phyloP scores from a whole-genome alignment of 2,888 invertebrate species.

The Lampropteryx suffumata region DNA sequence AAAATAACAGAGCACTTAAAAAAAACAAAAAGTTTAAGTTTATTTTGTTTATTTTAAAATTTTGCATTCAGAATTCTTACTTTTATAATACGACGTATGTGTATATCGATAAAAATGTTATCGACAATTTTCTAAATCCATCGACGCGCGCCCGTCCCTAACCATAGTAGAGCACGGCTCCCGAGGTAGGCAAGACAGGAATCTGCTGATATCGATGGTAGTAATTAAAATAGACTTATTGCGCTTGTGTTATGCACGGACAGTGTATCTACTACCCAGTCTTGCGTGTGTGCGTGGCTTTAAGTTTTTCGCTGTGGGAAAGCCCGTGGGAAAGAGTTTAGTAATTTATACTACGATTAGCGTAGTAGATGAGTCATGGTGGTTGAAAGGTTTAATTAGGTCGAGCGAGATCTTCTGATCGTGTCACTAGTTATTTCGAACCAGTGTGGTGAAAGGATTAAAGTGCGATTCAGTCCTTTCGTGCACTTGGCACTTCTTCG shows the following conservation, averaged over 20 bases:
- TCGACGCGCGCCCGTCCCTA: constrained; percentile 54
- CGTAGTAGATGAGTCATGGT: constrained; percentile 9
- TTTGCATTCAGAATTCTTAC: no score
- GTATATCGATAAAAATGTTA: constrained; percentile 37
- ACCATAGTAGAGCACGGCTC: constrained; percentile 67
- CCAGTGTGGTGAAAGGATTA: no score
- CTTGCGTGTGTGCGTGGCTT: constrained; percentile 14
- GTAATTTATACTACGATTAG: constrained; percentile 19
- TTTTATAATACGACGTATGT: no score
- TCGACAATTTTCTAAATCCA: constrained; percentile 35
- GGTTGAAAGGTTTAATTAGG: constrained; percentile 8
- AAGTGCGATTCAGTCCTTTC: no score
- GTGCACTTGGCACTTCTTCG: no score
- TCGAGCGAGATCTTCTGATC: not conserved
- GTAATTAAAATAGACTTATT: constrained; percentile 83
- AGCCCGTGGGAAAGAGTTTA: constrained; percentile 30
- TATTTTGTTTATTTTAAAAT: no score
- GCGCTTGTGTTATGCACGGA: constrained; percentile 56
- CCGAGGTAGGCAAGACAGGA: constrained; percentile 77
- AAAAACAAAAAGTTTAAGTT: no score
- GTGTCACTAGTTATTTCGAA: no score
- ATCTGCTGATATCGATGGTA: constrained; percentile 78
- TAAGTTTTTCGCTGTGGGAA: constrained; percentile 32
- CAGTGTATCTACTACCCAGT: constrained; percentile 24
- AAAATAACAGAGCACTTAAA: no score